phyloP scores from a whole-genome alignment of 1,140 invertebrate species.

The Phymastichus coffea region DNA sequence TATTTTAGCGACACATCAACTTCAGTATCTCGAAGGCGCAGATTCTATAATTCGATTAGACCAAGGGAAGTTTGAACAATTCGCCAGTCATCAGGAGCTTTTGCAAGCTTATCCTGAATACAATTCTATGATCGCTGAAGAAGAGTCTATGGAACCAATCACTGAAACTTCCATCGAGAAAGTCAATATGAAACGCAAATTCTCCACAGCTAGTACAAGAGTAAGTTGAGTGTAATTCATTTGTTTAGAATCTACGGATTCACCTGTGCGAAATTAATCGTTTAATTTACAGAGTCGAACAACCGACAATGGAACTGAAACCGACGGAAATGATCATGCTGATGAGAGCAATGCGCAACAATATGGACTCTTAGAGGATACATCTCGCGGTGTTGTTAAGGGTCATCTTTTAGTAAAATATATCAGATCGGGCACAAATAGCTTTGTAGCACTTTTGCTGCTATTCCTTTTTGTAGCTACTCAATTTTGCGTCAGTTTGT shows the following conservation, averaged over 20 bases:
- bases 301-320: constrained; percentile 39
- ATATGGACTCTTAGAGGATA: constrained; percentile 59
- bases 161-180: constrained; percentile 41
- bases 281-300: constrained; percentile 44
- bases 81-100: constrained; percentile 58
- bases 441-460: constrained; percentile 61
- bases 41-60: constrained; percentile 78
- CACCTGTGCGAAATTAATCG: background rate
- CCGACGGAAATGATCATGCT: constrained; percentile 58
- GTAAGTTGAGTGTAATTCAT: constrained; percentile 37
- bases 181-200: constrained; percentile 34
- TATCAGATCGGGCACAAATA: constrained; percentile 62
- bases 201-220: constrained; percentile 47
- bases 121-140: constrained; percentile 35
- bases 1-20: constrained; percentile 85
- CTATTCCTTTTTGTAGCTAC: constrained; percentile 64
- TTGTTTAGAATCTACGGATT: background rate
- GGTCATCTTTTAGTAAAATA: constrained; percentile 67
- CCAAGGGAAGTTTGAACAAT: constrained; percentile 59
- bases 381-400: constrained; percentile 62
- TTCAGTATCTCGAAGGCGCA: constrained; percentile 80
- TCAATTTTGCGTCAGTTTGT: constrained; percentile 64
- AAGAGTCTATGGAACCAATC: constrained; percentile 39
- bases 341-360: constrained; percentile 45
- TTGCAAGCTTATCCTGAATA: constrained; percentile 55